phyloP scores from a whole-genome alignment of 2,797 vertebrate species.

The Danio aesculapii region DNA sequence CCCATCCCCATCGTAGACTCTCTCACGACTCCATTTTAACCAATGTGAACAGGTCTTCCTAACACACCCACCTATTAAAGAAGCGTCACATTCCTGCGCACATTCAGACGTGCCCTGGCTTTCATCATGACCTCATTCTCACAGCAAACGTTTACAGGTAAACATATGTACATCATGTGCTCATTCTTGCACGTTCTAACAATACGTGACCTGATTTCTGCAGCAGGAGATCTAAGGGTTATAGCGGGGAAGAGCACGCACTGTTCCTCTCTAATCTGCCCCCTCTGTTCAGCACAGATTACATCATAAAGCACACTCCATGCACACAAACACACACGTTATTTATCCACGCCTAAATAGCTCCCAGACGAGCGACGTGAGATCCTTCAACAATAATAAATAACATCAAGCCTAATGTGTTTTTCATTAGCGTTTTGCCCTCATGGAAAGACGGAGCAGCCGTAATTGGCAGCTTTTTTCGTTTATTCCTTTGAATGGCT shows the following conservation, averaged over 20 bases:
- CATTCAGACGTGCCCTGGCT: background rate
- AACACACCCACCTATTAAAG: slow-evolving; percentile 61
- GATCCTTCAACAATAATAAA: slow-evolving; percentile 37
- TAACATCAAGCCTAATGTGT: slow-evolving; percentile 33
- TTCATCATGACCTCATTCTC: slow-evolving; percentile 46
- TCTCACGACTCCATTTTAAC: slow-evolving; percentile 32
- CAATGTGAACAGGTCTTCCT: slow-evolving; percentile 68
- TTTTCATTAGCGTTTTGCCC: slow-evolving; percentile 28
- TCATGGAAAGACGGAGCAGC: slow-evolving; percentile 18
- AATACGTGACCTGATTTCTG: slow-evolving; percentile 50
- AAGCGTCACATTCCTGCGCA: slow-evolving; percentile 63
- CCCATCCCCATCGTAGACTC: background rate
- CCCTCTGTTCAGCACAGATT: slow-evolving; percentile 42
- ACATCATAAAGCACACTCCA: slow-evolving; percentile 35
- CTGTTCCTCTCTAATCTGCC: slow-evolving; percentile 42
- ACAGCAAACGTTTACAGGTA: background rate
- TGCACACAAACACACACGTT: slow-evolving; percentile 25
- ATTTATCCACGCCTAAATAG: slow-evolving; percentile 16
- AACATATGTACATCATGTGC: background rate
- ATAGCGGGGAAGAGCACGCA: slow-evolving; percentile 29
- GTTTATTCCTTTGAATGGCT: slow-evolving; percentile 29
- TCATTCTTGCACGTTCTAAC: slow-evolving; percentile 5
- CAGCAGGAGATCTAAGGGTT: slow-evolving; percentile 5
- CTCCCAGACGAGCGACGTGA: slow-evolving; percentile 4
- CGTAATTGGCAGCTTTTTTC: slow-evolving; percentile 23